Evolutionary conservation across 2,888 invertebrate genomes (phyloP), one percentile per base, ranked within the genome.

Genomic region (Prosapia bicincta): DNA sequence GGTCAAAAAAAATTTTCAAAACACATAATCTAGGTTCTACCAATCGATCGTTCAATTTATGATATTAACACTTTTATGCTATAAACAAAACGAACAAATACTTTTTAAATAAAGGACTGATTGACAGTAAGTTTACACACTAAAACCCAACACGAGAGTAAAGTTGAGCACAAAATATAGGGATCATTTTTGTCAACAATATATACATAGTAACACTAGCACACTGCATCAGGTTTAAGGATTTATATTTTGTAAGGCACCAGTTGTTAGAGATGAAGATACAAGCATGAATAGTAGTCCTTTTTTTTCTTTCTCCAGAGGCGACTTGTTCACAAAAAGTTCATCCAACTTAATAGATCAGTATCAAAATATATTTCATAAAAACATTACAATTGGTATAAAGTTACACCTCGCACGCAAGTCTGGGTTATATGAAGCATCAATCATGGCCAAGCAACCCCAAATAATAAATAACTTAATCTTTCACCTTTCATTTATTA

Each of bases 331-430:
- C 69, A 69, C 69, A 74, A 74, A 74, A 74, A 74, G 74, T 74
- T 69, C 69, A 69, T 69, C 66, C 74, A 74, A 74, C 74, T 69
- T 69, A 74, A 69, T 74, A 74, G 74, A 65, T 74, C 74, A 74
- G 74, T 74, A 74, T 74, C 74, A 74, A 74, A 74, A 74, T 74
- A 74, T 74, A 74, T 74, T 74, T 74, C 74, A 32, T 74, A 74
- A 74, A 74, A 74, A 74, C 74, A 74, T 74, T 74, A 74, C 69
- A 74, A 74, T n/a, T 74, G 74, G 69, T 74, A 69, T 65, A 74
- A 74, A 74, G 69, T 74, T 74, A 66, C 38, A 74, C 69, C 74
- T 30, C 69, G 28, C 69, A 74, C 69, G 28, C 68, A 68, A 68
- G 74, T 69, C 69, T 73, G 65, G 74, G 74, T 74, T 74, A 74